Evolutionary conservation across 2,888 invertebrate species (phyloP), one percentile per base, ranked within the genome.

Genomic region (Agrilus biguttatus): DNA sequence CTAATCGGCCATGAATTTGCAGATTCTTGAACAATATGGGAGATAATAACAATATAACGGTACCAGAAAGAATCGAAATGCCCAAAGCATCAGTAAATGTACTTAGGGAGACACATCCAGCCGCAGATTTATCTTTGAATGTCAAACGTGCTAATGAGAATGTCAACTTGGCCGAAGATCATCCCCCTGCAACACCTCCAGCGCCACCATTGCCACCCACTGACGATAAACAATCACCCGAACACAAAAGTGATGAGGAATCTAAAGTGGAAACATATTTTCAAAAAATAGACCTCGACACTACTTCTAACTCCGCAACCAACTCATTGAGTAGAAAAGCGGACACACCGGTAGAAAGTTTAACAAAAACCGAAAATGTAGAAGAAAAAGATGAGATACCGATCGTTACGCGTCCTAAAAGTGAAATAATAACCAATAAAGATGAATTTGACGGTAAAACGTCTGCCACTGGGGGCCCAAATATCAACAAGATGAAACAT

Each of bases 401-500:
- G 8, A 40, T 28, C 28, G 14, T 14, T 7, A 32, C 39, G 14
- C 23, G 39, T 12, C 14, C 8, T 5, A 17, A 13, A 33, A 40
- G 12, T 14, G 33, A 40, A 28, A 28, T 33, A 12, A 14, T 32
- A 37, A 44, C 35, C 34, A 5, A 34, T 33, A 10, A 41, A 23
- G 14, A 35, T 21, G 8, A n/a, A n/a, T 10, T 38, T 10, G 23
- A 5, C 33, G 7, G 8, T 13, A 8, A 14, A 13, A 12, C 8
- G 12, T 36, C 40, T 12, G 14, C 21, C 10, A 38, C 42, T 2
- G 39, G 46, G 7, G 41, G 45, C 2, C 33, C 51, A 2, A 49
- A 49, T 39, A 45, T 51, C 44, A 51, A 52, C 38, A 51, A 51
- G 36, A 40, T 51, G 28, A 47, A 52, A 13, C 53, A 55, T 40